Evolutionary conservation across 2,113 vertebrate genomes (phyloP).

Genomic region (Oreochromis spilurus): DNA sequence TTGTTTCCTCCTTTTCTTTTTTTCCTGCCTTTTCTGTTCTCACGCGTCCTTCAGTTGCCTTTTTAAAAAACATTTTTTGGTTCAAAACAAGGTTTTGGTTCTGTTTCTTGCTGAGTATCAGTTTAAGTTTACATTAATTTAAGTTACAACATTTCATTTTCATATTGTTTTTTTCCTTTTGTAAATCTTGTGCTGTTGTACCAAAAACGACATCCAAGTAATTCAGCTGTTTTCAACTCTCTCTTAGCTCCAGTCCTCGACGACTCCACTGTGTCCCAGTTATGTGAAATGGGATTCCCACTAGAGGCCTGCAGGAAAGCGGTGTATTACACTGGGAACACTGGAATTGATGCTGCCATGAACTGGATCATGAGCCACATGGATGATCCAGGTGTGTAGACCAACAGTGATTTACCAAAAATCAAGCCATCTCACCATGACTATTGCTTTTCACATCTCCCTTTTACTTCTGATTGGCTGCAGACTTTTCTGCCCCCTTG

Average conservation of each 20-base stretch:
- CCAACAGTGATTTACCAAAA: neutral
- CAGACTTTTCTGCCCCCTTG: conserved; percentile 93
- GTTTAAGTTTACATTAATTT: neutral
- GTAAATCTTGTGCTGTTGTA: neutral
- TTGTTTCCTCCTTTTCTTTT: conserved; percentile 16
- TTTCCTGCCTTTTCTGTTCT: conserved; percentile 46
- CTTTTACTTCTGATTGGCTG: conserved; percentile 14
- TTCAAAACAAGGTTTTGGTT: neutral
- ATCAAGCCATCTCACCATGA: neutral
- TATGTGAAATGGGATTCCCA: conserved; percentile 98
- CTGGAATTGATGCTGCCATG: conserved; percentile 93
- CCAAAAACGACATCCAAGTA: neutral
- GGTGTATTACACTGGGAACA: conserved; percentile 95
- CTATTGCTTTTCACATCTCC: neutral
- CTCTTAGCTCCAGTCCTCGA: conserved; percentile 89
- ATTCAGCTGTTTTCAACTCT: neutral
- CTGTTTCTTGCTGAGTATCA: neutral
- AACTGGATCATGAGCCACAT: conserved; percentile 99
- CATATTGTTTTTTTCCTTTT: neutral
- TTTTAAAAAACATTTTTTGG: neutral
- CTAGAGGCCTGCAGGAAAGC: conserved; percentile 96
- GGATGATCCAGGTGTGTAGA: conserved; percentile 89
- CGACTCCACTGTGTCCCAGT: conserved; percentile 91
- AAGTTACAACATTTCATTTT: neutral
- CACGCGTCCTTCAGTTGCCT: conserved; percentile 30